These are phyloP conservation scores for Podocnemis expansa DNA, from an alignment of 2,113 vertebrate genomes.

Conservation along the genomic window DNA sequence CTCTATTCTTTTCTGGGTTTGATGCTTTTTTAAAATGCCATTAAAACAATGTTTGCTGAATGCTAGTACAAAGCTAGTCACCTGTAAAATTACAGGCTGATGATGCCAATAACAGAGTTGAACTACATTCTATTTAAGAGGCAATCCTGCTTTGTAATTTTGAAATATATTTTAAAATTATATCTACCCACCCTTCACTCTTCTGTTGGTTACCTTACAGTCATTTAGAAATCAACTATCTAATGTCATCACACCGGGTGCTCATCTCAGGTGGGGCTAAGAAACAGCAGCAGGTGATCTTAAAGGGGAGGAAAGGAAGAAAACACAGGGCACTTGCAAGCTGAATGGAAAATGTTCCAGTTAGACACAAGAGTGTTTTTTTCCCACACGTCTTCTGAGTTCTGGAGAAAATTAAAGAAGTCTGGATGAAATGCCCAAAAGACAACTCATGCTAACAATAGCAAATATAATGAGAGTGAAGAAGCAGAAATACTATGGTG, in stretches of 20 bases:
- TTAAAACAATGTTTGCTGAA: slow-evolving; percentile 74
- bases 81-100: slow-evolving; percentile 72
- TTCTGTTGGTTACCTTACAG: slow-evolving; percentile 54
- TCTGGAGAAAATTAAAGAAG: slow-evolving; percentile 71
- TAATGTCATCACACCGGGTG: slow-evolving; percentile 69
- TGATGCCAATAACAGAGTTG: slow-evolving; percentile 50
- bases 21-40: slow-evolving; percentile 60
- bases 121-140: slow-evolving; percentile 66
- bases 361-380: slow-evolving; percentile 1
- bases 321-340: slow-evolving; percentile 30
- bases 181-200: slow-evolving; percentile 57
- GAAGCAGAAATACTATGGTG: slow-evolving; percentile 34
- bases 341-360: slow-evolving; percentile 20
- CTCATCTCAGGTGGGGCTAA: slow-evolving; percentile 69
- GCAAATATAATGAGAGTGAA: slow-evolving; percentile 63
- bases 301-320: slow-evolving; percentile 50
- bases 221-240: slow-evolving; percentile 69
- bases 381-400: slow-evolving; percentile 48
- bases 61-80: slow-evolving; percentile 63
- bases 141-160: slow-evolving; percentile 61
- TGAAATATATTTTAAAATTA: slow-evolving; percentile 66
- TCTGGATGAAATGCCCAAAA: slow-evolving; percentile 74
- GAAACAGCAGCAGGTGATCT: slow-evolving; percentile 62
- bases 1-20: slow-evolving; percentile 51
- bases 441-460: slow-evolving; percentile 59